phyloP scores from a whole-genome alignment of 2,888 invertebrate species.

The Drosophila barbarae region DNA sequence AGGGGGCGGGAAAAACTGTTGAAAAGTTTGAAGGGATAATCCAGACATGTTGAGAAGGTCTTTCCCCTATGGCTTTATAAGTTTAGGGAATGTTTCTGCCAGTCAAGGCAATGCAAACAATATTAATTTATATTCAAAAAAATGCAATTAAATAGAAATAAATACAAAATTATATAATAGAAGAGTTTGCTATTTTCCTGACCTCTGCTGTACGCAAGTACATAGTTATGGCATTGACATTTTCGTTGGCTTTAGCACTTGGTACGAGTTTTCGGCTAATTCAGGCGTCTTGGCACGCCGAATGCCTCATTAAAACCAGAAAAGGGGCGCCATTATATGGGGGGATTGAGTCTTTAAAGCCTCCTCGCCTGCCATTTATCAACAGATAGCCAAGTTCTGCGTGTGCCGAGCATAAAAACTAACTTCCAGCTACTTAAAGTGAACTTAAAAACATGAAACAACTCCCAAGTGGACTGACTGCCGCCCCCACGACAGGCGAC shows the following conservation, averaged over 20 bases:
- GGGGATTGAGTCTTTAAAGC: conserved; percentile 57
- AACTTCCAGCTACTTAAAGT: conserved; percentile 70
- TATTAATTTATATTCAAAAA: not conserved
- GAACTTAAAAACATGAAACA: conserved; percentile 72
- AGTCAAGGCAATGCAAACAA: no score
- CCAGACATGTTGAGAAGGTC: conserved; percentile 20
- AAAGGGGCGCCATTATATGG: not conserved
- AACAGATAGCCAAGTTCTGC: conserved; percentile 70
- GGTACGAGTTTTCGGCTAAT: conserved; percentile 45
- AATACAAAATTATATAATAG: not conserved
- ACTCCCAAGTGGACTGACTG: conserved; percentile 53
- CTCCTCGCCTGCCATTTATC: conserved; percentile 62
- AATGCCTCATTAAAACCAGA: conserved; percentile 68
- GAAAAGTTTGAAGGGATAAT: conserved; percentile 26
- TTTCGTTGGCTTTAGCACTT: conserved; percentile 26
- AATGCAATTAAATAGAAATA: not conserved
- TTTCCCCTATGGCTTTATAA: conserved; percentile 4
- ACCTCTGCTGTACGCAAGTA: not conserved
- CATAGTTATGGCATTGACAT: conserved; percentile 16
- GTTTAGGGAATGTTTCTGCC: conserved; percentile 12
- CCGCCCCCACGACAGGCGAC: not conserved
- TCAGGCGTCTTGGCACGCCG: conserved; percentile 56
- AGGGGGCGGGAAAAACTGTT: not conserved
- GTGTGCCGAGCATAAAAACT: conserved; percentile 71
- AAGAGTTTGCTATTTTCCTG: not conserved